Conservation (phyloP, 2,888 invertebrate genomes). For the Muscina levida region DNA sequence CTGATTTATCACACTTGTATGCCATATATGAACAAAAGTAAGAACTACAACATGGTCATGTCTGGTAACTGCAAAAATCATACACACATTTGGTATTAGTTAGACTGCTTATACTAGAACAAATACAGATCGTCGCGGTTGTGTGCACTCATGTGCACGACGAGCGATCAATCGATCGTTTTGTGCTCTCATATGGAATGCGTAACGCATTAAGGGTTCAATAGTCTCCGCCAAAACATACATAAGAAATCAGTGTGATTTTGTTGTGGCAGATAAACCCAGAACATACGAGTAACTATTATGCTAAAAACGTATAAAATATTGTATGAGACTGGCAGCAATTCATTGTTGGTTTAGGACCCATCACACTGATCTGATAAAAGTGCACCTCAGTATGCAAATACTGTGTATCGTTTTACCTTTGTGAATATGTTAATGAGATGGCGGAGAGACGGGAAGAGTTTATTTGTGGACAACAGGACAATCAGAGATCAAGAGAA, state of each 20-base stretch:
- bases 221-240: neutral
- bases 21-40: constrained; percentile 46
- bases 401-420: neutral
- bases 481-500: constrained; percentile 15
- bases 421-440: constrained; percentile 29
- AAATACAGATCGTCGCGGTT: neutral
- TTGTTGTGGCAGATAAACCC: constrained; percentile 38
- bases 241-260: constrained; percentile 17
- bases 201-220: constrained; percentile 50
- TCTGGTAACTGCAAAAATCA: constrained; percentile 21
- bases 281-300: constrained; percentile 12
- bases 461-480: neutral
- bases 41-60: constrained; percentile 22
- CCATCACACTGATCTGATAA: constrained; percentile 13
- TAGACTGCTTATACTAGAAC: neutral
- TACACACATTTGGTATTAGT: constrained; percentile 10
- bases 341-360: neutral
- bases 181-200: constrained; percentile 46
- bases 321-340: constrained; percentile 2
- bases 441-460: neutral
- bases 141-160: too few species aligned
- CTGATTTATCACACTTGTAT: constrained; percentile 61
- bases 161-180: neutral
- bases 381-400: neutral
- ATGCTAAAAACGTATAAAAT: constrained; percentile 25